Base-by-base conservation (phyloP, 2,888 invertebrate species). In the Priapulus caudatus region DNA sequence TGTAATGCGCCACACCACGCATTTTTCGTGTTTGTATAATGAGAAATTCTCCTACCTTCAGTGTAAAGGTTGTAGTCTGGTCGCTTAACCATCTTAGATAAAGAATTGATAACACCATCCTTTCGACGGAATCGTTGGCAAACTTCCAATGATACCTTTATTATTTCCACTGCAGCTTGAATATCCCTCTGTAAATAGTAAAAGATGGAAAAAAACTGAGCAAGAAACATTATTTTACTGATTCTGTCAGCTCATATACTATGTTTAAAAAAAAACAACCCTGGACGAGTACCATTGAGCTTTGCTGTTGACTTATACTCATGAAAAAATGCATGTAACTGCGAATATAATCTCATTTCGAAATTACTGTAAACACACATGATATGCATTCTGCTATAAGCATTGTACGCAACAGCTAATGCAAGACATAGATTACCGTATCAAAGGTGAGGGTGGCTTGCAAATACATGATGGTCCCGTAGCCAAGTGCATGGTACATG, bases 401-500 rank as follows among this genome's bases (percentile, higher is more conserved):
- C n/a, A n/a, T n/a, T n/a, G n/a, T n/a, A n/a, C n/a, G n/a, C n/a
- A n/a, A n/a, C n/a, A n/a, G n/a, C n/a, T n/a, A n/a, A n/a, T n/a
- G n/a, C n/a, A n/a, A n/a, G n/a, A n/a, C n/a, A n/a, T n/a, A n/a
- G n/a, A n/a, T 69, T 64, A 79, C 79, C 63, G 82, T 82, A 67
- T 95, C 92, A 67, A 91, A 89, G 1, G 93, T 93, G 65, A 97
- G 77, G 67, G 91, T 82, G 0, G 93, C 92, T 67, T 93, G 90
- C 33, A 95, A 78, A 68, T 88, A 93, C 62, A 84, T 77, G 66
- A 95, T 89, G 23, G 90, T 87, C 2, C 86, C 81, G 57, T 82
- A 79, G 1, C 93, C 93, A 52, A 93, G 75, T 1, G 92, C 83
- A 72, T 95, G 95, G 68, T 95, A 95, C 76, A 93, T 81, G 56